Evolutionary conservation across 30 jellyfish, hydroid and myxozoan genomes (phyloP).

Genomic region (Cassiopea andromeda): DNA sequence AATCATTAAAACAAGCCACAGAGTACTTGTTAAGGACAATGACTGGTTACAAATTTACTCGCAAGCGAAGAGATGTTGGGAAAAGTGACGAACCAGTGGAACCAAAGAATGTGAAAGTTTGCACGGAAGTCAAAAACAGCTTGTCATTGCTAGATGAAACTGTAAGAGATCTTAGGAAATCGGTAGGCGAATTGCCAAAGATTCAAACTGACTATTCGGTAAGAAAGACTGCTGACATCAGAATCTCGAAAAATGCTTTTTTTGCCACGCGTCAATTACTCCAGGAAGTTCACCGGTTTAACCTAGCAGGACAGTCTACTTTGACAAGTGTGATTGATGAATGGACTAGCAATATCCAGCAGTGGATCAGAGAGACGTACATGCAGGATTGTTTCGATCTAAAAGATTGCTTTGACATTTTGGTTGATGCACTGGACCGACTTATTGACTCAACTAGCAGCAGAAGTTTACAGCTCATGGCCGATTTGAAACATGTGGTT

Average conservation of each 20-base stretch:
- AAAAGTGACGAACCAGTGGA: neutral
- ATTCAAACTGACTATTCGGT: neutral
- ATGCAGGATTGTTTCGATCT: slow-evolving; percentile 59
- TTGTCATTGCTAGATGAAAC: neutral
- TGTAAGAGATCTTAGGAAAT: neutral
- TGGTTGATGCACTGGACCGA: slow-evolving; percentile 34
- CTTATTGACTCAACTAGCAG: slow-evolving; percentile 54
- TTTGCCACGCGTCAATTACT: slow-evolving; percentile 39
- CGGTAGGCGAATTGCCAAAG: neutral
- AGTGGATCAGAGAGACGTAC: slow-evolving; percentile 19
- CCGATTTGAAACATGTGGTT: neutral
- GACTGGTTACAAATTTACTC: slow-evolving; percentile 40
- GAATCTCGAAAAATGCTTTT: slow-evolving; percentile 11
- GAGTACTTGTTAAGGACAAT: slow-evolving; percentile 39
- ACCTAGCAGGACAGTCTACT: neutral
- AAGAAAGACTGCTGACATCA: slow-evolving; percentile 13
- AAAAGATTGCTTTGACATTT: slow-evolving; percentile 59
- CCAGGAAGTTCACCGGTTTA: slow-evolving; percentile 16
- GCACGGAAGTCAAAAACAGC: slow-evolving; percentile 25
- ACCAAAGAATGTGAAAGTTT: slow-evolving; percentile 17
- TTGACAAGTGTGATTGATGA: neutral
- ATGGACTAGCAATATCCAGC: slow-evolving; percentile 45
- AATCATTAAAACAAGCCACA: slow-evolving; percentile 35
- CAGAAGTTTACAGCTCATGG: slow-evolving; percentile 1
- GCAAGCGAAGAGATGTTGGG: slow-evolving; percentile 36